Evolutionary conservation across 2,888 invertebrate genomes (phyloP).

Genomic region (Chorisops tibialis): DNA sequence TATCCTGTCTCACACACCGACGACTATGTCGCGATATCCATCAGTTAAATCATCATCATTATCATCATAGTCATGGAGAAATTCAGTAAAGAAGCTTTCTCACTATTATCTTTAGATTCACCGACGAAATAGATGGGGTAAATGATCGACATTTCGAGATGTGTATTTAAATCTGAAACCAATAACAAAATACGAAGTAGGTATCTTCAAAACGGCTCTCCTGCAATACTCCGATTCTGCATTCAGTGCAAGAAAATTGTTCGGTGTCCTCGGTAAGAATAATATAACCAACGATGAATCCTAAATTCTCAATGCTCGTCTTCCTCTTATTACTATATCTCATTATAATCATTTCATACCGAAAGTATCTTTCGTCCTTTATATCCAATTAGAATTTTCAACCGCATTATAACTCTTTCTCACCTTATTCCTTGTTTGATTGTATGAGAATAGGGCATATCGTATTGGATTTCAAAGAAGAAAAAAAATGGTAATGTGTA

Average conservation of each 20-base stretch:
- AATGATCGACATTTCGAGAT: no score
- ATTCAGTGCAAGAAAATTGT: conserved; percentile 9
- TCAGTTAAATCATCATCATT: no score
- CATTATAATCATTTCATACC: conserved; percentile 21
- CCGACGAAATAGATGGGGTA: no score
- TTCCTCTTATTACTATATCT: conserved; percentile 16
- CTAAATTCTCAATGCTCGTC: not conserved
- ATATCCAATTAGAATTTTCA: conserved; percentile 25
- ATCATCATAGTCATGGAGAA: no score
- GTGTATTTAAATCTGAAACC: no score
- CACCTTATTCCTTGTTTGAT: conserved; percentile 3
- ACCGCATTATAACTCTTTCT: conserved; percentile 18
- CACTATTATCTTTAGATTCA: no score
- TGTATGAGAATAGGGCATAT: not conserved
- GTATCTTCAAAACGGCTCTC: no score
- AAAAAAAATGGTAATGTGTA: not conserved
- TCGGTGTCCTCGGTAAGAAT: not conserved
- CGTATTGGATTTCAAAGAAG: not conserved
- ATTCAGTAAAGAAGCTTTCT: no score
- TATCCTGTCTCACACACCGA: no score
- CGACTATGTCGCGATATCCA: no score
- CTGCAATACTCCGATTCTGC: no score
- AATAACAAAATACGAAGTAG: no score
- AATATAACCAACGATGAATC: not conserved
- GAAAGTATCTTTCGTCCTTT: conserved; percentile 25